Conservation (phyloP, 1,140 invertebrate genomes). For the Dysdera silvatica region DNA sequence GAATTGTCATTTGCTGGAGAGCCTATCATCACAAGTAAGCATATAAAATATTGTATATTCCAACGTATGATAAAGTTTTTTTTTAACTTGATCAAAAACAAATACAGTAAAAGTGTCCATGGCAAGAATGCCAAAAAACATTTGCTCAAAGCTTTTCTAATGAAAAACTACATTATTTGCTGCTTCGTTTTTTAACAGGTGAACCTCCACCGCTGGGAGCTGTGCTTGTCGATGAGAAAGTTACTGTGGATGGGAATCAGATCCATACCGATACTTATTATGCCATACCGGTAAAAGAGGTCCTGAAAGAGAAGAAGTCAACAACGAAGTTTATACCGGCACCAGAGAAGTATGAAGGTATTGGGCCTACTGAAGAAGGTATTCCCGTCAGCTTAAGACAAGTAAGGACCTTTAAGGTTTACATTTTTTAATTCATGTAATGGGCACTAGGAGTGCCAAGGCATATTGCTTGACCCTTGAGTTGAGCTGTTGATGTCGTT, state of each 20-base stretch:
- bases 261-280: conserved; percentile 24
- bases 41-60: background rate
- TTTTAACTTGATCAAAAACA: no score
- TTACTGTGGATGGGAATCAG: conserved; percentile 16
- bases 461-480: no score
- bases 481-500: no score
- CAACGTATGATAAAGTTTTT: no score
- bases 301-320: conserved; percentile 24
- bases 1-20: background rate
- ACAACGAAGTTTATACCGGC: conserved; percentile 55
- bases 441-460: no score
- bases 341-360: conserved; percentile 73
- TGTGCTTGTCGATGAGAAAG: conserved; percentile 18
- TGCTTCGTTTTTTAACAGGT: background rate
- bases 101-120: no score
- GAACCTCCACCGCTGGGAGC: conserved; percentile 21
- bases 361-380: conserved; percentile 81
- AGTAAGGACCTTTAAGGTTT: conserved; percentile 54
- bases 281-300: conserved; percentile 21
- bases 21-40: conserved; percentile 13
- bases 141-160: no score
- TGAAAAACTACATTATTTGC: no score
- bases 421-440: no score
- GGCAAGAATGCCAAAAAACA: no score
- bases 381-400: conserved; percentile 84